Conservation (phyloP, 2,113 vertebrate species). For the Pampusana beccarii region DNA sequence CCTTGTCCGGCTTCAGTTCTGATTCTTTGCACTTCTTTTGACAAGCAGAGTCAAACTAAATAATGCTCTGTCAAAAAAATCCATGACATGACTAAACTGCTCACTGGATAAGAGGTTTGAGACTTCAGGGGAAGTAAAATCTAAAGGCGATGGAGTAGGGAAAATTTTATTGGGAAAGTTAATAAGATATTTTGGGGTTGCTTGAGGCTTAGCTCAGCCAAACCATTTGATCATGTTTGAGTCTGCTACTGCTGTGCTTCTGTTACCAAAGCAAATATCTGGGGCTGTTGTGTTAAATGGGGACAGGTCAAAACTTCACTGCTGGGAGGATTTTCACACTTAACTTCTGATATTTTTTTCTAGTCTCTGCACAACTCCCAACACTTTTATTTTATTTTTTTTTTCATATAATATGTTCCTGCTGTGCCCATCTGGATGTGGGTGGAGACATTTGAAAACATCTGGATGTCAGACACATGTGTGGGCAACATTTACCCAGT, state of each 20-base stretch:
- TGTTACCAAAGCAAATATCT: slow-evolving; percentile 35
- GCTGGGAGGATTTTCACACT: slow-evolving; percentile 17
- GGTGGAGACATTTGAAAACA: slow-evolving; percentile 42
- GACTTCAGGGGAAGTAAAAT: neutral
- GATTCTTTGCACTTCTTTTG: neutral
- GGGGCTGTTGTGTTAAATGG: neutral
- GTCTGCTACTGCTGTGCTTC: neutral
- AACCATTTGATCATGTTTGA: neutral
- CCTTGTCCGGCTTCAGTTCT: neutral
- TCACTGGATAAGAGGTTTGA: neutral
- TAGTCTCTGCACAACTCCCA: neutral
- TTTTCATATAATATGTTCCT: slow-evolving; percentile 43
- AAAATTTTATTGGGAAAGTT: neutral
- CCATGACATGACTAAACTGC: neutral
- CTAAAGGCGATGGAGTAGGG: neutral
- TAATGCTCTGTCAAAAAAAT: neutral
- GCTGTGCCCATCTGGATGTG: slow-evolving; percentile 64
- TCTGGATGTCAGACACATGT: slow-evolving; percentile 30
- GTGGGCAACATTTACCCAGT: slow-evolving; percentile 28
- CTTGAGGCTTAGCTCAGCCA: neutral
- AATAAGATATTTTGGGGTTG: neutral
- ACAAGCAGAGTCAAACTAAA: neutral
- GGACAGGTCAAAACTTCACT: slow-evolving; percentile 24
- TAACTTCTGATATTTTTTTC: slow-evolving; percentile 23
- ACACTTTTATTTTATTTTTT: neutral